Evolutionary conservation across 2,797 vertebrate genomes (phyloP).

Genomic region (Dryobates pubescens): DNA sequence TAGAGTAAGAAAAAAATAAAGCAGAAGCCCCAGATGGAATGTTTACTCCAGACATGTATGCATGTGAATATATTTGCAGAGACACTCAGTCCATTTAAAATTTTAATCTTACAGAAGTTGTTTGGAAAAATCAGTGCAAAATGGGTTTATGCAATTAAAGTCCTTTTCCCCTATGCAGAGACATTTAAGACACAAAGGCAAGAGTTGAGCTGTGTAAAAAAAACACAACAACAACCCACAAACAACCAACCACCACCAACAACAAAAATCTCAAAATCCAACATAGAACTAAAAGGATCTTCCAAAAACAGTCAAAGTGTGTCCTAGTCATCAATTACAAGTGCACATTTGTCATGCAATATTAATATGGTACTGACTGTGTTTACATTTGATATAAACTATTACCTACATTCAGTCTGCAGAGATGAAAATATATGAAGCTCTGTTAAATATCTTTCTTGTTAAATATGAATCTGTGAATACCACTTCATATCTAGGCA

Average conservation of each 20-base stretch:
- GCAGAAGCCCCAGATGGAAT: constrained; percentile 34
- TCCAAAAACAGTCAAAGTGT: not conserved
- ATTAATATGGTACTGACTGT: not conserved
- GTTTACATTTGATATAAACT: not conserved
- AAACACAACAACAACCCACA: no score
- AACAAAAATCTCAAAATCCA: no score
- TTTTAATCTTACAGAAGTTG: not conserved
- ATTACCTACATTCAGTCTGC: not conserved
- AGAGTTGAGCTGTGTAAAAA: not conserved
- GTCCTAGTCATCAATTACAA: not conserved
- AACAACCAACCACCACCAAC: no score
- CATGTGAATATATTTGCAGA: not conserved
- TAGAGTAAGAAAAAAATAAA: constrained; percentile 57
- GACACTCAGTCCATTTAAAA: constrained; percentile 20
- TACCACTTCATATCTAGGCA: not conserved
- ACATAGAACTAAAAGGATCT: not conserved
- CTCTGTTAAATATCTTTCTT: not conserved
- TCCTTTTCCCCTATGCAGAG: not conserved
- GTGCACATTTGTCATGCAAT: not conserved
- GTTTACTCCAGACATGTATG: constrained; percentile 11
- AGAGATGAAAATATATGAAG: not conserved
- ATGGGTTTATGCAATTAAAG: constrained; percentile 22
- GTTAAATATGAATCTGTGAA: not conserved
- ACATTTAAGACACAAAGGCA: constrained; percentile 7
- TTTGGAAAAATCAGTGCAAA: not conserved